Percentiles rank a stretch among this genome's conserved stretches.
Evolutionary conservation across 1,140 invertebrate species (phyloP).

Genomic region (Brachionus manjavacas): DNA sequence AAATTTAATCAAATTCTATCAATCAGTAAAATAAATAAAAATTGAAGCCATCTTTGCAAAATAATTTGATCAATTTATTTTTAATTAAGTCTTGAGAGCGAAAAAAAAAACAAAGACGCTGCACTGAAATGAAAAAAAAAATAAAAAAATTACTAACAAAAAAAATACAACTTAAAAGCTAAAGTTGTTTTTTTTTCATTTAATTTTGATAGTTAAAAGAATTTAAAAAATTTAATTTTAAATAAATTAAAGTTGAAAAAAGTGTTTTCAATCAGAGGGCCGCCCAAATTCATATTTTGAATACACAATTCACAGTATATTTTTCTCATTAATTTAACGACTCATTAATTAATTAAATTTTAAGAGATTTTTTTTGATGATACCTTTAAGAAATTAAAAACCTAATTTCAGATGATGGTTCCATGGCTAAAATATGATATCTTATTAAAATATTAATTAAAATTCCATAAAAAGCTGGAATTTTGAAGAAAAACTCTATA

Average conservation of each 20-base stretch:
- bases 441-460: constrained; percentile 34
- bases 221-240: background rate
- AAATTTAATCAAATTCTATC: too few species aligned
- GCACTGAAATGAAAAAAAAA: too few species aligned
- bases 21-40: too few species aligned
- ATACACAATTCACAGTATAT: background rate
- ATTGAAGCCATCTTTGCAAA: too few species aligned
- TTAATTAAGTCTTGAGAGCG: too few species aligned
- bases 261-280: background rate
- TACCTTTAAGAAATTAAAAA: background rate
- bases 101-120: too few species aligned
- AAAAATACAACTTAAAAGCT: too few species aligned
- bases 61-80: too few species aligned
- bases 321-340: background rate
- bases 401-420: background rate
- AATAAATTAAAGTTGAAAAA: background rate
- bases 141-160: too few species aligned
- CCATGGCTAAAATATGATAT: background rate
- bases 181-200: background rate
- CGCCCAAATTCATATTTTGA: background rate
- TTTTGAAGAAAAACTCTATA: background rate
- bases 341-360: background rate
- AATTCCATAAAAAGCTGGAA: background rate
- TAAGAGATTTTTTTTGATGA: background rate
- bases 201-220: background rate